Conservation (phyloP, 2,797 vertebrate genomes). For the Chromis chromis region DNA sequence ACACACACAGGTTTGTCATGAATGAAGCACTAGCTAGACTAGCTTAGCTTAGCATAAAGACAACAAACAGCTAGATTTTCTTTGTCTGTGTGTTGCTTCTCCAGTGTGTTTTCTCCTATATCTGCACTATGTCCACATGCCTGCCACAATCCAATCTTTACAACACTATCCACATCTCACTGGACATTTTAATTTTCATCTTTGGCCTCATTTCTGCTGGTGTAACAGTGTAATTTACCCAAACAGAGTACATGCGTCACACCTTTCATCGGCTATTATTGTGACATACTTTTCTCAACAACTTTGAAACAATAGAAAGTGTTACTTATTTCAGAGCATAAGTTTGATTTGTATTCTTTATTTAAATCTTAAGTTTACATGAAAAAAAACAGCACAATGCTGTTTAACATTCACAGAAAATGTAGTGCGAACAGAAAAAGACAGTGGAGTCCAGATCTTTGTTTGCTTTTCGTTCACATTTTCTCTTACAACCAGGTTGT, state of each 20-base stretch:
- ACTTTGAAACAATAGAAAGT: neutral
- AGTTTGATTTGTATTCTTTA: conserved; percentile 47
- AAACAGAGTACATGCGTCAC: too few species aligned
- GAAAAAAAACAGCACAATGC: conserved; percentile 8
- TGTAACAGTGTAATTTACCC: too few species aligned
- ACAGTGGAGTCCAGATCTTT: conserved; percentile 23
- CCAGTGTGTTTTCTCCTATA: too few species aligned
- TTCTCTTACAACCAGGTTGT: conserved; percentile 58
- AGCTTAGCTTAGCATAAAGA: neutral
- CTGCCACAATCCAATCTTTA: neutral
- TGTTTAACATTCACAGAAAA: conserved; percentile 19
- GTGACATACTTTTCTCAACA: too few species aligned
- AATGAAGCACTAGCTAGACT: neutral
- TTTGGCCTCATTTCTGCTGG: too few species aligned
- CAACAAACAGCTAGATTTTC: too few species aligned
- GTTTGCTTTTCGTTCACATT: conserved; percentile 22
- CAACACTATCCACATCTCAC: too few species aligned
- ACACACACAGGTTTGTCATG: neutral
- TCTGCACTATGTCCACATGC: too few species aligned
- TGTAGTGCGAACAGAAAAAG: neutral
- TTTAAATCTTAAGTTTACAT: conserved; percentile 39
- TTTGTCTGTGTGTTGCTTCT: neutral
- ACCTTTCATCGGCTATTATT: too few species aligned
- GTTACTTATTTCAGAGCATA: conserved; percentile 10
- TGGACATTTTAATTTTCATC: too few species aligned